Conservation (phyloP, 1,140 invertebrate genomes). For the Yoshiicerus persimilis region DNA sequence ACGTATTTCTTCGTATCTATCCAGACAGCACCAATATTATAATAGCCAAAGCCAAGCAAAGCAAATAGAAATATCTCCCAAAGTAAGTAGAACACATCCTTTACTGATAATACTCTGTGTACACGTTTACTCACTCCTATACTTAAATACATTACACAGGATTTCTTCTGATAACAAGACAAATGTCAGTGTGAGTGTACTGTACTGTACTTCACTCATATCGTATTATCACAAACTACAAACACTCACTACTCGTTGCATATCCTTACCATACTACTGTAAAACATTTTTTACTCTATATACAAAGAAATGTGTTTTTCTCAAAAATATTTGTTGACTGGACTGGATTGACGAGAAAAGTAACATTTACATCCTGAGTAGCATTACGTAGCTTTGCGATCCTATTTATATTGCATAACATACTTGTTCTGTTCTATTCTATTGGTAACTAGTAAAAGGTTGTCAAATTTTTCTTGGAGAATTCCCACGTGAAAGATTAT, state of each 20-base stretch:
- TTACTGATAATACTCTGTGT: not conserved
- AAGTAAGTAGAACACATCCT: not conserved
- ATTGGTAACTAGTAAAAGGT: not conserved
- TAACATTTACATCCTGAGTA: not conserved
- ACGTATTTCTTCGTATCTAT: not conserved
- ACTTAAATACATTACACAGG: not conserved
- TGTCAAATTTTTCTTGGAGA: not conserved
- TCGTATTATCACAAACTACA: not conserved
- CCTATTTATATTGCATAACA: not conserved
- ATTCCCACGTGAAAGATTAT: not conserved
- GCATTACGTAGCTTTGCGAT: not conserved
- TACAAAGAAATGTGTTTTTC: not conserved
- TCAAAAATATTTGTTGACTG: not conserved
- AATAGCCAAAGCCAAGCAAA: no score
- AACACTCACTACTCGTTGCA: no score
- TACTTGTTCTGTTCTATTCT: no score
- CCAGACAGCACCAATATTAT: no score
- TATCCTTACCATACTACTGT: no score
- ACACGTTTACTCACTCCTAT: not conserved
- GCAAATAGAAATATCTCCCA: not conserved
- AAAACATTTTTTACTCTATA: not conserved
- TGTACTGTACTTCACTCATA: not conserved
- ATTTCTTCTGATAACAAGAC: not conserved
- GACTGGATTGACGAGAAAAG: not conserved
- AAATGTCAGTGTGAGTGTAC: not conserved